A percentile compares a stretch with the other conserved stretches of the same genome.
These are phyloP conservation scores for Phortica magna DNA, from an alignment of 2,888 invertebrate species.

Conservation along the genomic window DNA sequence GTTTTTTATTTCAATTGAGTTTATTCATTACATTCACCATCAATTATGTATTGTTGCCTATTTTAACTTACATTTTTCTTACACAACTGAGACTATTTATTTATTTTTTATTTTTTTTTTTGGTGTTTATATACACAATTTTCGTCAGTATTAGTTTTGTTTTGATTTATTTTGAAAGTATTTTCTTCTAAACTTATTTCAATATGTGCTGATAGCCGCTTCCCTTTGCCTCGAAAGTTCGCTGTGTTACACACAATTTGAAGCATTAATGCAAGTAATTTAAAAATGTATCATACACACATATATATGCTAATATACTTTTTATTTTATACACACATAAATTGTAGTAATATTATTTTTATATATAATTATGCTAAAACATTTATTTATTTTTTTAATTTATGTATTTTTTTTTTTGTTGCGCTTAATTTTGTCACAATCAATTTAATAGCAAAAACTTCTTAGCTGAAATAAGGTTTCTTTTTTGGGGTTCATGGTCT, in stretches of 20 bases:
- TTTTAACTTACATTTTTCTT: conserved; percentile 4
- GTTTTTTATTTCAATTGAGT: not conserved
- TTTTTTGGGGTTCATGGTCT: conserved; percentile 6
- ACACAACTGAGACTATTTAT: not conserved
- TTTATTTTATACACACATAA: not conserved
- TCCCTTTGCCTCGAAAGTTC: not conserved
- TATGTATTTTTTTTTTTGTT: no score
- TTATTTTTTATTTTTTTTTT: not conserved
- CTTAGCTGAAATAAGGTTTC: not conserved
- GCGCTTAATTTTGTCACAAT: conserved; percentile 18
- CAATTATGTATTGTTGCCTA: conserved; percentile 4
- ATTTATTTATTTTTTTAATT: no score
- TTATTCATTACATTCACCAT: conserved; percentile 2
- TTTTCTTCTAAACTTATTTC: not conserved
- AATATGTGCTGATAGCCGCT: not conserved
- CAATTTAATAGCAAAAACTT: conserved; percentile 16
- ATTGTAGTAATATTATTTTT: no score
- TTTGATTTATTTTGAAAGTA: not conserved
- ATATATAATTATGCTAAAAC: no score
- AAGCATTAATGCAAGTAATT: not conserved
- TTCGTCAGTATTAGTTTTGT: not conserved
- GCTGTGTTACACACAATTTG: not conserved
- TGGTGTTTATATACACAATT: not conserved
- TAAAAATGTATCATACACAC: not conserved
- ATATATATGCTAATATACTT: not conserved